Evolutionary conservation across 2,888 invertebrate species (phyloP), one percentile per base, ranked within the genome.

Genomic region (Crematogaster levior): DNA sequence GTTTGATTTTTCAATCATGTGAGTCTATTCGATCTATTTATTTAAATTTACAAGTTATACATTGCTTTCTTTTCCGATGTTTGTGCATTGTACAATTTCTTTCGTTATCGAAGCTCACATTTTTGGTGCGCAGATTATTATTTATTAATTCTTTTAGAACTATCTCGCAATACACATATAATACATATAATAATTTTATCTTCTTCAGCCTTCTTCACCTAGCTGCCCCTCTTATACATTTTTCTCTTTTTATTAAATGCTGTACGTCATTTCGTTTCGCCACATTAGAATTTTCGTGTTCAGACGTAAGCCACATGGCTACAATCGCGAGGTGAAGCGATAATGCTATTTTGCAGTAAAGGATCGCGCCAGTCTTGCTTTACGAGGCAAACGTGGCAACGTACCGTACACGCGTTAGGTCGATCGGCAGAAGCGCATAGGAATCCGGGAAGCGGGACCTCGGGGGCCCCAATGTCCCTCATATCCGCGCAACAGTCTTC

Each of bases 401-500:
- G 82, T 77, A 79, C 84, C 84, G 84, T 84, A 84, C 46, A 77
- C 68, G 56, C 34, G 74, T 75, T 66, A 83, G 73, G 82, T 84
- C 83, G 82, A 82, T 84, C 83, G 43, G 53, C 77, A 74, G 82
- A 84, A 82, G 84, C 82, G 56, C 63, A 43, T 81, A 79, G 84
- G 83, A 84, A 84, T 84, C 83, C 66, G 68, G 66, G 73, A 74
- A 81, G 81, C 75, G 83, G 65, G 75, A 68, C 68, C 82, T 66
- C 73, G 70, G 66, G 37, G 75, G 66, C 72, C 73, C 68, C 65
- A 51, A 51, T 83, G 74, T 79, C 72, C 65, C 73, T 83, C 81
- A 60, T 72, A 72, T 83, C 60, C 65, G 61, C 80, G 80, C 58
- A 15, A 46, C 46, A 81, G 53, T 46, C 56, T 60, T 72, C 70